Evolutionary conservation across 2,113 vertebrate genomes (phyloP).

Genomic region (Myocastor coypus): DNA sequence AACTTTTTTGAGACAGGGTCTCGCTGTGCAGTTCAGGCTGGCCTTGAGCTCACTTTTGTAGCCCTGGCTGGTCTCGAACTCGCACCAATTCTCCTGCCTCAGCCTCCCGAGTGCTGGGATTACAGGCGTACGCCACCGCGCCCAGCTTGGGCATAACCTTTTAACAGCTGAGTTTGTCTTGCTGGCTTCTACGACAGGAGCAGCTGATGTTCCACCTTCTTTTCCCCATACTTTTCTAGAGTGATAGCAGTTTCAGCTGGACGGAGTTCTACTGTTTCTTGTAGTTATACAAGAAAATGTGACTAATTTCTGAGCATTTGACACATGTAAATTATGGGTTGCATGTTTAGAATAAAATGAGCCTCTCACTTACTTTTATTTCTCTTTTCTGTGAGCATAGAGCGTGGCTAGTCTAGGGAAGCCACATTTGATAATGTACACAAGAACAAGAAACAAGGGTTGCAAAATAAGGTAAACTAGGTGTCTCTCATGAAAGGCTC

Average conservation of each 20-base stretch:
- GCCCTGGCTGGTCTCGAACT: no score
- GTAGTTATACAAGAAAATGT: not conserved
- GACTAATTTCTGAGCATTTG: not conserved
- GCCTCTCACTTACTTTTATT: not conserved
- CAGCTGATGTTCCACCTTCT: not conserved
- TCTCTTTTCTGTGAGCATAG: not conserved
- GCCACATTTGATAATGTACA: not conserved
- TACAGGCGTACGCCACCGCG: no score
- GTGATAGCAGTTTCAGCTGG: not conserved
- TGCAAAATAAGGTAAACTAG: not conserved
- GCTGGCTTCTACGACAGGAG: not conserved
- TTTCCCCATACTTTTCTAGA: not conserved
- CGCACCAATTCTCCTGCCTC: no score
- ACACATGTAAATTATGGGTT: not conserved
- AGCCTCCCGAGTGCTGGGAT: no score
- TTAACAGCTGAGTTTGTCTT: not conserved
- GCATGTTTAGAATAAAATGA: conserved; percentile 4
- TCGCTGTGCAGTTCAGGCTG: no score
- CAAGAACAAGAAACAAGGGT: not conserved
- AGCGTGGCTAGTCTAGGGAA: no score
- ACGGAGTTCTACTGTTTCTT: not conserved
- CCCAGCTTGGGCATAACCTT: no score
- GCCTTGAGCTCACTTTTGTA: no score
- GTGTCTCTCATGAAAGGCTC: not conserved
- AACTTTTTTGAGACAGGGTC: no score